Conservation (phyloP, 2,113 vertebrate species). For the Amphiprion ocellaris region DNA sequence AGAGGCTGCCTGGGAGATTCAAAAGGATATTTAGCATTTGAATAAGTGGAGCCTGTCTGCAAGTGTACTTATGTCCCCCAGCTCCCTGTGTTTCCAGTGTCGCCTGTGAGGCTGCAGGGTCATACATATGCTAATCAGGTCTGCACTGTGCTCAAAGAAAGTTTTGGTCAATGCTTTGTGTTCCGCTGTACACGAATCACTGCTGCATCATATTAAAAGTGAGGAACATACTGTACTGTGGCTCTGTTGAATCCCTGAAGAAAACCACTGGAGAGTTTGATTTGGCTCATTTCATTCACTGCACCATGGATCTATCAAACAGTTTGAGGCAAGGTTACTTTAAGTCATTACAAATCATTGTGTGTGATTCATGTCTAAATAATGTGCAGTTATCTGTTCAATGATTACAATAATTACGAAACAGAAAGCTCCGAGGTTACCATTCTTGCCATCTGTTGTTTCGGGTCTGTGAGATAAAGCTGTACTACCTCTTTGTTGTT, state of each 20-base stretch:
- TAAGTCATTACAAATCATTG: background rate
- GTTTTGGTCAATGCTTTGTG: conserved; percentile 43
- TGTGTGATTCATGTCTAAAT: background rate
- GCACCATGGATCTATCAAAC: background rate
- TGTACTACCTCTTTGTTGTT: background rate
- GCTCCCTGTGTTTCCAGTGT: conserved; percentile 67
- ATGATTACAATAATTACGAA: background rate
- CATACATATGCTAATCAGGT: conserved; percentile 83
- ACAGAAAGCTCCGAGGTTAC: background rate
- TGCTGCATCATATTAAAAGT: conserved; percentile 9
- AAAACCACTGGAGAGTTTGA: background rate
- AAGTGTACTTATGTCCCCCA: conserved; percentile 73
- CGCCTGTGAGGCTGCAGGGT: conserved; percentile 68
- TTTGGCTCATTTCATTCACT: background rate
- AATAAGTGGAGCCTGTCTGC: conserved; percentile 73
- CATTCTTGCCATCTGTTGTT: background rate
- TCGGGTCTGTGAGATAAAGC: background rate
- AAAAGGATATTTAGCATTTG: conserved; percentile 81
- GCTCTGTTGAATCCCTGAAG: background rate
- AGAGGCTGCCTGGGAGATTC: conserved; percentile 74
- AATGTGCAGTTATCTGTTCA: background rate
- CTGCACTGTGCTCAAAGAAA: conserved; percentile 39
- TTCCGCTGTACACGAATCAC: conserved; percentile 48
- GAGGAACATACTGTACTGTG: background rate
- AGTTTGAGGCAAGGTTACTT: background rate